phyloP scores from a whole-genome alignment of 2,888 invertebrate genomes.

The Meliscaeva auricollis region DNA sequence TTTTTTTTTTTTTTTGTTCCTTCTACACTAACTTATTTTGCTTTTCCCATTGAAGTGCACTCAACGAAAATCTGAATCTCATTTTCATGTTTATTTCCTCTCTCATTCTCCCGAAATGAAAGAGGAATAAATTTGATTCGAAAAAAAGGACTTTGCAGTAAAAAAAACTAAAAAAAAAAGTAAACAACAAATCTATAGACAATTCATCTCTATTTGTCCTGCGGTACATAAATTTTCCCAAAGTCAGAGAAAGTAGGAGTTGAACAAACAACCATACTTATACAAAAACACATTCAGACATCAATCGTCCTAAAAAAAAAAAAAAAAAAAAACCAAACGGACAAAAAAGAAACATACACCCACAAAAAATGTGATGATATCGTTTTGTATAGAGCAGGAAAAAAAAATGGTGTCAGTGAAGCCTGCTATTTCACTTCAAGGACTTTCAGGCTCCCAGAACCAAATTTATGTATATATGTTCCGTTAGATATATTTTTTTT shows the following conservation, averaged over 20 bases:
- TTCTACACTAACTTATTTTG: neutral
- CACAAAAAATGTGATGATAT: conserved; percentile 27
- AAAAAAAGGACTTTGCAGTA: neutral
- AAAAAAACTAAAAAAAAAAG: neutral
- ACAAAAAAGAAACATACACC: neutral
- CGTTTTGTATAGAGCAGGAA: conserved; percentile 19
- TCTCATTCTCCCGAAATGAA: neutral
- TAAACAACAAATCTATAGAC: conserved; percentile 15
- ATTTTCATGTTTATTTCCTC: conserved; percentile 10
- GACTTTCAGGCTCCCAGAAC: conserved; percentile 13
- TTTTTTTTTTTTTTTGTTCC: neutral
- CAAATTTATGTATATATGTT: neutral
- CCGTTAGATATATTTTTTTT: neutral
- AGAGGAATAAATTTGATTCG: conserved; percentile 3
- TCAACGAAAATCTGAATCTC: conserved; percentile 12
- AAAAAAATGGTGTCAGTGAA: conserved; percentile 40
- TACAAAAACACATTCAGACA: neutral
- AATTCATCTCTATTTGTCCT: conserved; percentile 44
- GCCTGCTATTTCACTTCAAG: conserved; percentile 37
- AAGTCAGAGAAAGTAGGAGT: conserved; percentile 17
- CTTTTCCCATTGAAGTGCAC: neutral
- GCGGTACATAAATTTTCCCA: conserved; percentile 37
- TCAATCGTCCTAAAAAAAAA: conserved; percentile 14
- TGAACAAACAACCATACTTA: conserved; percentile 41
- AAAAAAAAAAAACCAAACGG: neutral